Base-by-base conservation (phyloP, 2,888 invertebrate genomes). In the Cylloceria caligata region DNA sequence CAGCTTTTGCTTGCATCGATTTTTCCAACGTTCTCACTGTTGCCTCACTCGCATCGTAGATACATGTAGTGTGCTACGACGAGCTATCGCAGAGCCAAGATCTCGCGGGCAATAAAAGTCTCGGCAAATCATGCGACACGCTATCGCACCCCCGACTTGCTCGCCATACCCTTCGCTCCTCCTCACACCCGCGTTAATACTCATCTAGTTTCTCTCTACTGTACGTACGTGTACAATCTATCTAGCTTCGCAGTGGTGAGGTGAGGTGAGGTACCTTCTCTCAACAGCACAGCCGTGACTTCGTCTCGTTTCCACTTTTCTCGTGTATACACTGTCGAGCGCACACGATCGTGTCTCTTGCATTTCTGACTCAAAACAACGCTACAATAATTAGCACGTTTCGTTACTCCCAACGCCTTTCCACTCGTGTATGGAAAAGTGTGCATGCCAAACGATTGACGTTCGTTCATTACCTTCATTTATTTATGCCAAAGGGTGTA, bases 51-150 rank as follows among this genome's bases (percentile, higher is more conserved):
- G 19, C 65, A 13, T 24, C 55, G 39, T 19, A 16, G 2, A 19
- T 30, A 42, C 34, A 60, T 19, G 16, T 13, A 34, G 9, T 16
- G 30, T 34, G 11, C 19, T 34, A 36, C 60, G 42, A 30, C 16
- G 45, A n/a, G 69, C 80, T 85, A 86, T 87, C 87, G 76, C 34
- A 65, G 74, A 79, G 80, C 62, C 60, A 80, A 84, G 84, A 88
- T 88, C 88, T 84, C 83, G 52, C 80, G 79, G 85, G 88, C 88
- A 90, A 90, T 90, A 90, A 90, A 90, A 90, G 90, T 89, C 90
- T 88, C 84, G 84, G 90, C 90, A 89, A 90, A 90, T 90, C 90
- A 90, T 90, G 90, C 89, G 90, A 90, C 90, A 90, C 90, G 90
- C 90, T 87, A 90, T 87, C 87, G 85, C 83, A 81, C 79, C 80